phyloP scores from a whole-genome alignment of 92 coral and sea anemone genomes.

The Hydrozoanthus gracilis region DNA sequence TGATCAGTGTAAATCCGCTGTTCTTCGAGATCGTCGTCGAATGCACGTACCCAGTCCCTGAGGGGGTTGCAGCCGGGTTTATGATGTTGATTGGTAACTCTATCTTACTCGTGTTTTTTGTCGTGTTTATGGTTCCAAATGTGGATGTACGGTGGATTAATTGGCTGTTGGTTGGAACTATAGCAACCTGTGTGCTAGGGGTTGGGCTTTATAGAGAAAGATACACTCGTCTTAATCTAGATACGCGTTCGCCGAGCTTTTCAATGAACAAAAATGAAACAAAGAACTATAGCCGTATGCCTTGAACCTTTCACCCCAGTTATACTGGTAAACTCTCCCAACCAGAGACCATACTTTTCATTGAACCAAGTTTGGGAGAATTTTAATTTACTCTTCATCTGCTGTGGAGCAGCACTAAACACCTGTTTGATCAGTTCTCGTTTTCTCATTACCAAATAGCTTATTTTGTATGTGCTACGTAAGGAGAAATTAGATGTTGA shows the following conservation, averaged over 20 bases:
- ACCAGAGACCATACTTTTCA: too few relatives aligned
- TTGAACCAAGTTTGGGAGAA: too few relatives aligned
- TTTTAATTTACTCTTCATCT: too few relatives aligned
- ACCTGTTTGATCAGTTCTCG: too few relatives aligned
- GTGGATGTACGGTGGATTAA: slow-evolving; percentile 79
- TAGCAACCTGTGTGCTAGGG: slow-evolving; percentile 65
- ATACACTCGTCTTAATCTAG: slow-evolving; percentile 71
- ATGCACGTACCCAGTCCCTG: slow-evolving; percentile 73
- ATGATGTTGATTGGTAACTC: slow-evolving; percentile 57
- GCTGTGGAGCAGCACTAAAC: too few relatives aligned
- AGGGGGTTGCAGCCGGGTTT: slow-evolving; percentile 65
- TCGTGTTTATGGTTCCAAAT: slow-evolving; percentile 79
- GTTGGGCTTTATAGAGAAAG: slow-evolving; percentile 60
- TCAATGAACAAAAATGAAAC: too few relatives aligned
- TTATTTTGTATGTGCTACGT: too few relatives aligned
- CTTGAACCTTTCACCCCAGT: not conserved
- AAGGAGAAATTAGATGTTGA: too few relatives aligned
- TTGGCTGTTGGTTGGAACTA: slow-evolving; percentile 70
- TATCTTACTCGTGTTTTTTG: slow-evolving; percentile 55
- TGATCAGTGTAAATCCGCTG: slow-evolving; percentile 68
- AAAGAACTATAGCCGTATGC: slow-evolving; percentile 41
- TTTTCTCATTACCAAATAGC: too few relatives aligned
- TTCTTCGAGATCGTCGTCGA: slow-evolving; percentile 77
- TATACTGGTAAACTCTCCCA: too few relatives aligned
- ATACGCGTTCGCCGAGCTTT: slow-evolving; percentile 29